Base-by-base conservation (phyloP, 2,113 vertebrate species). In the Psettodes erumei region DNA sequence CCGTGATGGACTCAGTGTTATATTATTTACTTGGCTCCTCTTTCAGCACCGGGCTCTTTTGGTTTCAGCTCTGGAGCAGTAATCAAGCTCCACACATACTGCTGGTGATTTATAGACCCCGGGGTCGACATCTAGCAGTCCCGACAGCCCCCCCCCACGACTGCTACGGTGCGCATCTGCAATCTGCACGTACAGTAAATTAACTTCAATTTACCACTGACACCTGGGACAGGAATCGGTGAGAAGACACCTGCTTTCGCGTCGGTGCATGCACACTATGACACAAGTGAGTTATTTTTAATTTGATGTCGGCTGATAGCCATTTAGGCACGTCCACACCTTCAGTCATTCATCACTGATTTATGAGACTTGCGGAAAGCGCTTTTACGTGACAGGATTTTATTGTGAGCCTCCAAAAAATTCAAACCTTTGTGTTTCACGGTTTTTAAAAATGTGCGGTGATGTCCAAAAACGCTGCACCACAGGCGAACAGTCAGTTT, bases 21-120 rank as follows among this genome's bases (percentile, higher is more conserved):
- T 81, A 76, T 77, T 86, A 82, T 89, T 86, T 85, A 84, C 83
- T 89, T 77, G 76, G 82, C 82, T 88, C 67, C 28, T 88, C 84
- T 89, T 86, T 92, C 90, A 87, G 65, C 85, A 72, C 74, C 7
- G 12, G 69, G 56, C 79, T 84, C 79, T 80, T 87, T 76, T 69
- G 71, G 82, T 81, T 88, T 66, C 80, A 84, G 75, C 69, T 63
- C 81, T 35, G 71, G 48, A 77, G 69, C 54, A 2, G 79, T 86
- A 77, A 86, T 85, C 53, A 69, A 87, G 75, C 83, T 81, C 83
- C 78, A 55, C 4, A 1, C 85, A 90, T 92, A 82, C 75, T 84
- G 76, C 43, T 38, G 43, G 55, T 90, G 83, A 91, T 90, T 91
- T 86, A 90, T 83, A 47, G 77, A 67, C 68, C 72, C 58, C 19